Evolutionary conservation across 2,888 invertebrate genomes (phyloP).

Genomic region (Trissolcus brochymenae): DNA sequence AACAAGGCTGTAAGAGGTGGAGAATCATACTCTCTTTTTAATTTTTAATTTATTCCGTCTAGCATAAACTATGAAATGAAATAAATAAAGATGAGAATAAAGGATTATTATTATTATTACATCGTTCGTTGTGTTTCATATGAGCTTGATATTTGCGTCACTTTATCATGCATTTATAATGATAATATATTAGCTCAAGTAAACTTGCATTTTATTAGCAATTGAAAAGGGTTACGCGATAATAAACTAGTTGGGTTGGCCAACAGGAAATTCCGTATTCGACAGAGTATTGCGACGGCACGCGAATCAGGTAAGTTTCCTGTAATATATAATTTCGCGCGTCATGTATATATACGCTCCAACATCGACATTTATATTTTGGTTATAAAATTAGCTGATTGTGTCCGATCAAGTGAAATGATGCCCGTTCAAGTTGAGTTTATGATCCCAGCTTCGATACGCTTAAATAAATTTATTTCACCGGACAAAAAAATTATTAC

Average conservation of each 20-base stretch:
- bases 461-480: too few species aligned
- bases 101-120: slow-evolving; percentile 1
- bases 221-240: slow-evolving; percentile 33
- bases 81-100: neutral
- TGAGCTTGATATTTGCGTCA: slow-evolving; percentile 5
- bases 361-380: slow-evolving; percentile 31
- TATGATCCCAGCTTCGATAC: neutral
- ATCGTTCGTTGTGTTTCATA: slow-evolving; percentile 8
- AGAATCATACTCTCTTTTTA: too few species aligned
- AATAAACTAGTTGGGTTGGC: slow-evolving; percentile 24
- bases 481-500: slow-evolving; percentile 1
- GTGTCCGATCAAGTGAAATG: slow-evolving; percentile 11
- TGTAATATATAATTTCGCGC: slow-evolving; percentile 17
- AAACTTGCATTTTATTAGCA: slow-evolving; percentile 25
- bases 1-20: too few species aligned
- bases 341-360: neutral
- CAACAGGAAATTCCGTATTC: slow-evolving; percentile 45
- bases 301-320: slow-evolving; percentile 19
- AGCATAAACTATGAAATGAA: too few species aligned
- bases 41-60: too few species aligned
- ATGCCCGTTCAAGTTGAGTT: slow-evolving; percentile 12
- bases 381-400: slow-evolving; percentile 29
- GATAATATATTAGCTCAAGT: neutral
- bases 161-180: slow-evolving; percentile 17
- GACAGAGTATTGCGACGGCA: slow-evolving; percentile 18